These are phyloP conservation scores for Spodoptera litura DNA, from an alignment of 1,140 invertebrate genomes.

Conservation along the genomic window DNA sequence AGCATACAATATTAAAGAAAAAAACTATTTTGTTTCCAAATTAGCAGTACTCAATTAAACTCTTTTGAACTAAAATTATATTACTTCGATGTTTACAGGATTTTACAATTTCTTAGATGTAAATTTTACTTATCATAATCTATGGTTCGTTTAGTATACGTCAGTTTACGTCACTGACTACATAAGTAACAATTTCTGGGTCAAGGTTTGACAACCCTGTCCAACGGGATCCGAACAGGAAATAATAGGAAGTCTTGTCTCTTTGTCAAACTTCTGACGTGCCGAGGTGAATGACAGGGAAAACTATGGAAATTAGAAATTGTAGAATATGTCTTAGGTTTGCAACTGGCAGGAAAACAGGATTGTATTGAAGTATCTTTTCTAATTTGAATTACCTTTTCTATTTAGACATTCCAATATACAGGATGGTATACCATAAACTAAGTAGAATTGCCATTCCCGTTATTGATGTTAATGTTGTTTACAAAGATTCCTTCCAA, in stretches of 20 bases:
- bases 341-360: neutral
- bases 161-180: slow-evolving; percentile 63
- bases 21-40: too few species aligned
- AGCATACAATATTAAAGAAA: too few species aligned
- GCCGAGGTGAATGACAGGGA: slow-evolving; percentile 18
- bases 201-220: slow-evolving; percentile 72
- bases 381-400: too few species aligned
- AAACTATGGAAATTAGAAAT: neutral
- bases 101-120: neutral
- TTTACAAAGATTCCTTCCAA: too few species aligned
- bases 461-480: too few species aligned
- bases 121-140: slow-evolving; percentile 9
- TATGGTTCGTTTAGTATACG: slow-evolving; percentile 20
- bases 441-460: too few species aligned
- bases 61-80: too few species aligned
- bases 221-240: slow-evolving; percentile 57
- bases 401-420: too few species aligned
- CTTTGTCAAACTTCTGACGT: neutral
- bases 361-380: neutral
- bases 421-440: too few species aligned
- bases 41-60: too few species aligned
- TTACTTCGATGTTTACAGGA: too few species aligned
- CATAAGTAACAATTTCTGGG: slow-evolving; percentile 69
- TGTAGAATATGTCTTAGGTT: neutral
- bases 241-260: slow-evolving; percentile 6